Conservation (phyloP, 2,113 vertebrate species). For the Xenopus tropicalis region DNA sequence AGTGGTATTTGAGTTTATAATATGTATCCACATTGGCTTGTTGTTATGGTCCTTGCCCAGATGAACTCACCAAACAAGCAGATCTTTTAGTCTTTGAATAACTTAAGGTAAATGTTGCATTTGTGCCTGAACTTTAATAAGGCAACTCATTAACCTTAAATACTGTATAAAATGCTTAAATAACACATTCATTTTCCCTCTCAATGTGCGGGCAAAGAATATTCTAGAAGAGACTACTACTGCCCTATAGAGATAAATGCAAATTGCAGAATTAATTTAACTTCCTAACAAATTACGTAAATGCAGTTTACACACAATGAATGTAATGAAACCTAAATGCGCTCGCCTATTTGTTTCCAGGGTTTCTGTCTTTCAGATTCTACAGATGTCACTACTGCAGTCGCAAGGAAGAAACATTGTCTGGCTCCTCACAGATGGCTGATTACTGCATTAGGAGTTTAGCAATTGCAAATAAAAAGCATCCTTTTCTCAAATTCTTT, state of each 20-base stretch:
- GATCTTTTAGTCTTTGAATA: too few relatives aligned
- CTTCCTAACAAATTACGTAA: constrained; percentile 19
- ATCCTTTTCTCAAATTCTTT: constrained; percentile 5
- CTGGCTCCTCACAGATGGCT: constrained; percentile 31
- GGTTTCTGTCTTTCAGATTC: constrained; percentile 19
- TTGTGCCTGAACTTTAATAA: too few relatives aligned
- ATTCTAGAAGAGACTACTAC: neutral
- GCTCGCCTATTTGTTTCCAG: constrained; percentile 19
- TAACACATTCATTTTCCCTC: too few relatives aligned
- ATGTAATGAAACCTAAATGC: constrained; percentile 29
- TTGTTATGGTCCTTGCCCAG: too few relatives aligned
- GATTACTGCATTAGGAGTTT: constrained; percentile 17
- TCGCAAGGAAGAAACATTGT: constrained; percentile 29
- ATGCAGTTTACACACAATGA: constrained; percentile 15
- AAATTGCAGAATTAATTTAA: constrained; percentile 26
- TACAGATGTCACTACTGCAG: constrained; percentile 16
- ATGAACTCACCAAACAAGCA: too few relatives aligned
- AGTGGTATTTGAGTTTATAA: too few relatives aligned
- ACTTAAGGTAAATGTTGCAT: too few relatives aligned
- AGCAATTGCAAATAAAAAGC: neutral
- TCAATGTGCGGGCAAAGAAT: too few relatives aligned
- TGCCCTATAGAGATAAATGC: constrained; percentile 2
- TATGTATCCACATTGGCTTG: too few relatives aligned
- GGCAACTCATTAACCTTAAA: too few relatives aligned
- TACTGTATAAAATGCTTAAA: too few relatives aligned